Evolutionary conservation across 2,113 vertebrate species (phyloP).

Genomic region (Mystacornis crossleyi): DNA sequence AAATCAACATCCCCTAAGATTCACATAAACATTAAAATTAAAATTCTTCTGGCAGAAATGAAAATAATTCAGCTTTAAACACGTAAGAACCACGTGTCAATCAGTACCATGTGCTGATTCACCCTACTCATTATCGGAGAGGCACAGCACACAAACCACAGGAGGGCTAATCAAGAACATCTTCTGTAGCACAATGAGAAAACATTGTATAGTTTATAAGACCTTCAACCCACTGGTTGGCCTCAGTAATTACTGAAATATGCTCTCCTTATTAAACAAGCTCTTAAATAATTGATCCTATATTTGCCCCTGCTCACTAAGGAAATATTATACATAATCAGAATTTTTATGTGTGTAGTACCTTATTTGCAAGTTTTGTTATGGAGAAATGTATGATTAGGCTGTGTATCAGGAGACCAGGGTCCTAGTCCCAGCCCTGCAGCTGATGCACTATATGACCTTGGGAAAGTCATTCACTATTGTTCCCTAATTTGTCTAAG

Average conservation of each 20-base stretch:
- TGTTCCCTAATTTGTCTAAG: background rate
- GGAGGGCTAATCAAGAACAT: constrained; percentile 43
- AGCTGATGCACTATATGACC: background rate
- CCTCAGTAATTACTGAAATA: constrained; percentile 64
- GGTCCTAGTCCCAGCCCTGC: background rate
- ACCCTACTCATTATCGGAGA: background rate
- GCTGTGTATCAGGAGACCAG: background rate
- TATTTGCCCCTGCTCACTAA: constrained; percentile 36
- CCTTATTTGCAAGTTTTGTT: constrained; percentile 63
- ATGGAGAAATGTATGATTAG: constrained; percentile 18
- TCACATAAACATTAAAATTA: background rate
- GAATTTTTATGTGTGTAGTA: constrained; percentile 27
- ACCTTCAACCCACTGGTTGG: constrained; percentile 35
- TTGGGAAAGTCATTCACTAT: background rate
- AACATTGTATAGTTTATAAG: constrained; percentile 26
- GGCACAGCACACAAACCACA: constrained; percentile 2
- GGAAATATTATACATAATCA: constrained; percentile 38
- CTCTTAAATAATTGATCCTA: constrained; percentile 41
- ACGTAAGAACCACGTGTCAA: background rate
- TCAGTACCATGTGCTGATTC: background rate
- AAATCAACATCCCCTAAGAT: background rate
- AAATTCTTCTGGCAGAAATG: background rate
- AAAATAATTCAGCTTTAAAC: background rate
- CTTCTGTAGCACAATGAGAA: background rate
- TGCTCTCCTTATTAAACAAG: constrained; percentile 47